Percentiles rank a stretch among this genome's conserved stretches.
These are phyloP conservation scores for Alouatta caraya DNA, from an alignment of 2,797 vertebrate species.

Conservation along the genomic window DNA sequence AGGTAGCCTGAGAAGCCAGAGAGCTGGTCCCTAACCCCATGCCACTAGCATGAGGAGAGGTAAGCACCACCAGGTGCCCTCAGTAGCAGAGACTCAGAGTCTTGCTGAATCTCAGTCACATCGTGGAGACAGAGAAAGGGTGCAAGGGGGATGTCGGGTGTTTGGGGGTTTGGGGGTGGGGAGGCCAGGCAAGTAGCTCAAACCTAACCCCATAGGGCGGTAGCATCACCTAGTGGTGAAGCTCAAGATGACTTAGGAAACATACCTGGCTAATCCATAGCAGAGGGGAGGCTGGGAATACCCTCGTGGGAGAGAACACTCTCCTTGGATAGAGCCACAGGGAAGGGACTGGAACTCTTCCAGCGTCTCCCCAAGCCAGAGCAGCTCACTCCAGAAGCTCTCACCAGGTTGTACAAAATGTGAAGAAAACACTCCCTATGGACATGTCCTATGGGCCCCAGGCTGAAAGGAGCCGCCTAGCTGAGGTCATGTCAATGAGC, in stretches of 20 bases:
- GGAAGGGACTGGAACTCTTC: not conserved
- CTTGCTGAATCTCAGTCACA: not conserved
- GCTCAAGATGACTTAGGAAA: not conserved
- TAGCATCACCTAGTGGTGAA: constrained; percentile 63
- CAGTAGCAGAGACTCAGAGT: not conserved
- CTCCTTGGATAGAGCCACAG: not conserved
- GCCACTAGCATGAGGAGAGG: not conserved
- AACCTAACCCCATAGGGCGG: not conserved
- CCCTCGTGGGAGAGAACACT: not conserved
- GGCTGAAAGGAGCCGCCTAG: not conserved
- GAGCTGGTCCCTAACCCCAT: not conserved
- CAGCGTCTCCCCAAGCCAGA: not conserved
- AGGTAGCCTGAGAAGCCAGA: not conserved
- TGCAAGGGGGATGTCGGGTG: accelerated
- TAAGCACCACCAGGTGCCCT: not conserved
- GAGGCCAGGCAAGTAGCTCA: not conserved
- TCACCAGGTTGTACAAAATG: not conserved
- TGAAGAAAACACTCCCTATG: not conserved
- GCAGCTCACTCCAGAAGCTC: not conserved
- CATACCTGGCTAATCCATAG: not conserved
- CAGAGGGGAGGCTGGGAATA: not conserved
- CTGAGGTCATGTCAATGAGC: not conserved
- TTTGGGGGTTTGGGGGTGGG: accelerated
- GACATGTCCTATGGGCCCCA: not conserved
- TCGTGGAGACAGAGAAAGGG: not conserved